Base-by-base conservation (phyloP, 1,140 invertebrate species). In the Ectropis grisescens region DNA sequence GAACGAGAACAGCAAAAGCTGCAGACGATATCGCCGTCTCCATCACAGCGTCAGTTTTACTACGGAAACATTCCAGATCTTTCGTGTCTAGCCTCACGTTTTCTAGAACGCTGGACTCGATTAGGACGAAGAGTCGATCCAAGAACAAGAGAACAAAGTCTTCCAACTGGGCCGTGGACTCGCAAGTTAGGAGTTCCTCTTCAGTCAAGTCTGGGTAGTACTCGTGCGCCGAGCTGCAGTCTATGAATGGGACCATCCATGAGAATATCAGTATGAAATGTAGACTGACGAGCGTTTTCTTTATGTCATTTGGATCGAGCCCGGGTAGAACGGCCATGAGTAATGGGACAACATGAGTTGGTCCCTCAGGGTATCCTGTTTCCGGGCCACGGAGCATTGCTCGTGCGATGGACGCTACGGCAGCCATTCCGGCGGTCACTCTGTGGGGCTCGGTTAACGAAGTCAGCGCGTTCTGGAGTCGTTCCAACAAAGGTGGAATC, bases 241-340 rank as follows among this genome's bases (percentile, higher is more conserved):
- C 94, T 1, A 94, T 88, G 10, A 96, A 81, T 0, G 93, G 91
- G 24, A 96, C 87, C 62, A 94, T 82, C 22, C 87, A 87, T 1
- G 88, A 85, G 55, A 95, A 90, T 8, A 90, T 88, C 8, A 89
- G 85, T 33, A 96, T 90, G 47, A 96, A 88, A 64, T 92, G 88
- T 45, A 96, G 87, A 0, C 92, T 88, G 14, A 91, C 86, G 51
- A 94, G 83, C 40, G 88, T 92, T 60, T 98, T 98, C 37, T 87
- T 87, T 16, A 91, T 85, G 71, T 98, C 96, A 59, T 97, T 98
- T 0, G 93, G 89, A 80, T 98, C 95, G 25, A 98, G 91, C 3
- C 94, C 94, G 0, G 95, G 95, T 8, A 98, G 70, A 1, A 91
- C 84, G 1, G 88, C 86, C 52, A 93, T 87, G 2, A 97, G 71